Evolutionary conservation across 2,113 vertebrate genomes (phyloP).

Genomic region (Apteryx mantelli): DNA sequence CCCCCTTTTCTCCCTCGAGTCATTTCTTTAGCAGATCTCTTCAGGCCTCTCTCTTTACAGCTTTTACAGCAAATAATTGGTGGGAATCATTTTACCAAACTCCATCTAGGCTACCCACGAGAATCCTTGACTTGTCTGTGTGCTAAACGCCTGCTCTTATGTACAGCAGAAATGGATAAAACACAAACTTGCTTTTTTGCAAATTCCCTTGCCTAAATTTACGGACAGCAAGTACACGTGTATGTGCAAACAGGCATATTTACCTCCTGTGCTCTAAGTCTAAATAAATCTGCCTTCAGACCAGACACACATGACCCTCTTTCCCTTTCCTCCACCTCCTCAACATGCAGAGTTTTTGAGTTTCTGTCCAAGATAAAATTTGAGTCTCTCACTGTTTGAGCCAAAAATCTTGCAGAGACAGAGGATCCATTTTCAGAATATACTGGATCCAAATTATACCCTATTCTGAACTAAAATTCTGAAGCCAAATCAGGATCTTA

Average conservation of each 20-base stretch:
- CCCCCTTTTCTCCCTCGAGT: not conserved
- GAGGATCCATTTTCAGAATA: not conserved
- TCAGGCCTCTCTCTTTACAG: not conserved
- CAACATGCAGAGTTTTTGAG: fast-evolving
- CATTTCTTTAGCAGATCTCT: not conserved
- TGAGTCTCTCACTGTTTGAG: not conserved
- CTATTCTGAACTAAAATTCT: not conserved
- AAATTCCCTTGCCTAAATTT: not conserved
- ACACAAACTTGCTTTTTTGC: not conserved
- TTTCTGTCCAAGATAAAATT: not conserved
- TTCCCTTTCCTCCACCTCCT: not conserved
- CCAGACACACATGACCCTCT: not conserved
- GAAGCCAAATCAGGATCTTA: not conserved
- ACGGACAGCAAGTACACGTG: fast-evolving
- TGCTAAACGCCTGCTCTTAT: not conserved
- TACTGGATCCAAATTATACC: not conserved
- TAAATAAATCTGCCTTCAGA: not conserved
- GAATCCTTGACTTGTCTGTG: not conserved
- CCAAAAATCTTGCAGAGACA: not conserved
- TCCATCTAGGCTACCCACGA: not conserved
- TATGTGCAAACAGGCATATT: not conserved
- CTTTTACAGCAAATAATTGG: not conserved
- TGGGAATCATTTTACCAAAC: not conserved
- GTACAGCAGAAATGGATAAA: not conserved
- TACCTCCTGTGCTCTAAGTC: not conserved